phyloP scores from a whole-genome alignment of 2,888 invertebrate genomes.

The Dryobotodes eremita region DNA sequence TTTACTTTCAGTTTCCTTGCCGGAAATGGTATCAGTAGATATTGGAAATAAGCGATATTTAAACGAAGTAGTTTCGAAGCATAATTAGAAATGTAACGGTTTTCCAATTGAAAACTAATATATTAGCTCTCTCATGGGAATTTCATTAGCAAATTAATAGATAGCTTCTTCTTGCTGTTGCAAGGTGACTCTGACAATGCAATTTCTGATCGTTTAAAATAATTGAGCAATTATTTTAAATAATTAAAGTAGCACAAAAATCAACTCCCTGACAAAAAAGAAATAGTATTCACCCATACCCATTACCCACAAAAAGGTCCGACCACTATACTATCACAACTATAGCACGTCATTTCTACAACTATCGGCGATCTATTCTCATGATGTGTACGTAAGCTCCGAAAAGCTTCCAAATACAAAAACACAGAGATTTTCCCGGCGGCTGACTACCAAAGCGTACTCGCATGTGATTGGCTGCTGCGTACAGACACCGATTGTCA shows the following conservation, averaged over 20 bases:
- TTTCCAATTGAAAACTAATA: background rate
- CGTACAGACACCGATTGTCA: conserved; percentile 66
- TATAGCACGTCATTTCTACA: background rate
- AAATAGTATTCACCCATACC: background rate
- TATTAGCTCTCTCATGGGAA: background rate
- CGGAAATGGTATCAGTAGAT: conserved; percentile 10
- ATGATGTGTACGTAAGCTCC: conserved; percentile 1
- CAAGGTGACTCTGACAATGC: background rate
- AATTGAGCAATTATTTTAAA: background rate
- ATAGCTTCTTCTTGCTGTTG: background rate
- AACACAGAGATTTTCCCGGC: conserved; percentile 37
- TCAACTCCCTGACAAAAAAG: background rate
- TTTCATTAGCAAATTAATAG: background rate
- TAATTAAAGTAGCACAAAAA: background rate
- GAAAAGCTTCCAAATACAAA: conserved; percentile 36
- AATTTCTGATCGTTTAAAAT: background rate
- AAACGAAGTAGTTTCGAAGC: conserved; percentile 3
- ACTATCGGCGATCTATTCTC: conserved; percentile 16
- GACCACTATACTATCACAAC: background rate
- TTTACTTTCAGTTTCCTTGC: conserved; percentile 32
- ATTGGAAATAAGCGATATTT: conserved; percentile 7
- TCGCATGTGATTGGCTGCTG: conserved; percentile 71
- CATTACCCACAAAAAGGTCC: background rate
- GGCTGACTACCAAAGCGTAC: conserved; percentile 54
- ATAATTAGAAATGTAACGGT: background rate